Conservation (phyloP, 2,888 invertebrate species). For the Parnassius orleans region DNA sequence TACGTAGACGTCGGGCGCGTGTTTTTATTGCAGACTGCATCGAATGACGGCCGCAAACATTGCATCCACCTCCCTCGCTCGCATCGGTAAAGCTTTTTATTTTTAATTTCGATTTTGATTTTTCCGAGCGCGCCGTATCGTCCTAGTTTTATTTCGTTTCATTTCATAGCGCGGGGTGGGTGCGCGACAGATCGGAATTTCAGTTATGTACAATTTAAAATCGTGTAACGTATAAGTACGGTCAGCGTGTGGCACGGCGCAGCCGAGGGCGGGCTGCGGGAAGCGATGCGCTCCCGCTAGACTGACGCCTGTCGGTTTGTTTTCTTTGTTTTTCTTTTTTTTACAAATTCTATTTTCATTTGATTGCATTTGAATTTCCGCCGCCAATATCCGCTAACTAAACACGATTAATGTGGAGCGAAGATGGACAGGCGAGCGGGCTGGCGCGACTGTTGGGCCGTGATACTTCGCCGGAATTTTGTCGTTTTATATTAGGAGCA, state of each 20-base stretch:
- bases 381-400: conserved; percentile 82
- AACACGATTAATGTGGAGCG: conserved; percentile 80
- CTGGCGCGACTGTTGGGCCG: conserved; percentile 44
- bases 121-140: conserved; percentile 73
- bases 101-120: conserved; percentile 81
- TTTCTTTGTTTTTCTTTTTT: conserved; percentile 76
- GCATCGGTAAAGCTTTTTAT: conserved; percentile 72
- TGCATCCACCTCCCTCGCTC: conserved; percentile 71
- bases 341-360: conserved; percentile 80
- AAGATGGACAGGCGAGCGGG: conserved; percentile 74
- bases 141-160: conserved; percentile 79
- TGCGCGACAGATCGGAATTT: conserved; percentile 81
- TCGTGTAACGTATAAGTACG: conserved; percentile 81
- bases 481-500: conserved; percentile 79
- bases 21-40: conserved; percentile 79
- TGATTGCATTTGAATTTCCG: conserved; percentile 81
- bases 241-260: conserved; percentile 58
- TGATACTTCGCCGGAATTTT: conserved; percentile 69
- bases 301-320: conserved; percentile 80
- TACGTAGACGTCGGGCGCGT: conserved; percentile 68
- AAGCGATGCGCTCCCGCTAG: conserved; percentile 60
- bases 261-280: conserved; percentile 45
- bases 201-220: conserved; percentile 82
- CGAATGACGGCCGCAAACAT: conserved; percentile 79
- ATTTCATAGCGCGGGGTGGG: conserved; percentile 79